Evolutionary conservation across 2,888 invertebrate species (phyloP).

Genomic region (Acanthosoma haemorrhoidale): DNA sequence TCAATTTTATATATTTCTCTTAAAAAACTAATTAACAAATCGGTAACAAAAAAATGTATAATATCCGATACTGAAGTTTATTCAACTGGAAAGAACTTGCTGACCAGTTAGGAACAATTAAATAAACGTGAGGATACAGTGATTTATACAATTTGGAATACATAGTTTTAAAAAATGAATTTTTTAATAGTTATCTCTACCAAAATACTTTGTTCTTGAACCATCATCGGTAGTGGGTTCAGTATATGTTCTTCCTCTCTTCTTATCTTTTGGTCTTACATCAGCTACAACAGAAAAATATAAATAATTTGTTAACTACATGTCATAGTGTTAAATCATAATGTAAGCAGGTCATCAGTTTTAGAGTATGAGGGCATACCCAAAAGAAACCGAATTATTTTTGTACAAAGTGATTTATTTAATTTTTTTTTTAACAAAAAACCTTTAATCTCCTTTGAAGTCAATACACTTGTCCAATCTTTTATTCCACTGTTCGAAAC

Average conservation of each 20-base stretch:
- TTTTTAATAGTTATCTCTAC: neutral
- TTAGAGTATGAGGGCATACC: too few relatives aligned
- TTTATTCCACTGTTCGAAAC: too few relatives aligned
- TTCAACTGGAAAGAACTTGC: neutral
- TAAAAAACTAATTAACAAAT: constrained; percentile 28
- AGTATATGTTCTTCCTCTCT: constrained; percentile 7
- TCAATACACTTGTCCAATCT: too few relatives aligned
- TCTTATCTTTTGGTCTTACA: neutral
- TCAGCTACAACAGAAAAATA: neutral
- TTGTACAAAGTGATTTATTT: too few relatives aligned
- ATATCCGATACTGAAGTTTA: neutral
- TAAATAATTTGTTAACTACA: neutral
- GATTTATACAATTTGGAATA: neutral
- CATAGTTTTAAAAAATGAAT: neutral
- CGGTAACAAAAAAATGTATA: constrained; percentile 19
- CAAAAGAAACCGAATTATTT: too few relatives aligned
- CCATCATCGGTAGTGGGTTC: neutral
- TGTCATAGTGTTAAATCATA: neutral
- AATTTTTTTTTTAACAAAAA: too few relatives aligned
- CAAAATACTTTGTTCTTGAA: neutral
- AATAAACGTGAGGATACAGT: neutral
- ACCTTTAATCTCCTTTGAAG: too few relatives aligned
- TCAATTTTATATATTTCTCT: constrained; percentile 7
- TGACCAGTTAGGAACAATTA: constrained; percentile 15
- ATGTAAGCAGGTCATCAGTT: neutral